phyloP scores from a whole-genome alignment of 2,797 vertebrate genomes.

The Chiloscyllium punctatum region DNA sequence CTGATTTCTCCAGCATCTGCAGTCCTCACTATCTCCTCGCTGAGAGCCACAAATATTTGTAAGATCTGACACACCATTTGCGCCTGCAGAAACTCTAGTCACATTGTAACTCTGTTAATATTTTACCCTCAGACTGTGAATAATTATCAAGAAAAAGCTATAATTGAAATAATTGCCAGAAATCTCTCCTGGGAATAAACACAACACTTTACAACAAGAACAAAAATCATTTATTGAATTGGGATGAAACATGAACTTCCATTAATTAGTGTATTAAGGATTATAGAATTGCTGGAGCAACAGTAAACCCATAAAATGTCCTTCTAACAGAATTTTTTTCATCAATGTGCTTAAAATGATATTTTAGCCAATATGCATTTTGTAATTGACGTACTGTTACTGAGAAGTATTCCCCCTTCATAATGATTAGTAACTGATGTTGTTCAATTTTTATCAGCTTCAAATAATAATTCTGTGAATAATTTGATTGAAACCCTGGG shows the following conservation, averaged over 20 bases:
- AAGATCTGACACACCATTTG: not conserved
- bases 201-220: not conserved
- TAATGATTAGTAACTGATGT: not conserved
- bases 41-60: not conserved
- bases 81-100: not conserved
- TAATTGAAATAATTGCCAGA: constrained; percentile 32
- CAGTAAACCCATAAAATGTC: constrained; percentile 36
- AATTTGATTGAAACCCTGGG: not conserved
- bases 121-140: not conserved
- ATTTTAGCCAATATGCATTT: not conserved
- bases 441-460: not conserved
- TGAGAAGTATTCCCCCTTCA: not conserved
- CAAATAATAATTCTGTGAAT: not conserved
- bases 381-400: not conserved
- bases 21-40: no score
- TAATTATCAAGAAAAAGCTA: constrained; percentile 12
- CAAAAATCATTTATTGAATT: constrained; percentile 14
- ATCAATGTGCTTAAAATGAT: not conserved
- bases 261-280: constrained; percentile 12
- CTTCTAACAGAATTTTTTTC: not conserved
- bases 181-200: not conserved
- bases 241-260: not conserved
- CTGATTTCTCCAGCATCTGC: no score
- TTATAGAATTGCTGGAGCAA: constrained; percentile 43
- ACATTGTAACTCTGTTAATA: not conserved